Evolutionary conservation across 2,797 vertebrate genomes (phyloP), one percentile per base, ranked within the genome.

Genomic region (Neostethus bicornis): DNA sequence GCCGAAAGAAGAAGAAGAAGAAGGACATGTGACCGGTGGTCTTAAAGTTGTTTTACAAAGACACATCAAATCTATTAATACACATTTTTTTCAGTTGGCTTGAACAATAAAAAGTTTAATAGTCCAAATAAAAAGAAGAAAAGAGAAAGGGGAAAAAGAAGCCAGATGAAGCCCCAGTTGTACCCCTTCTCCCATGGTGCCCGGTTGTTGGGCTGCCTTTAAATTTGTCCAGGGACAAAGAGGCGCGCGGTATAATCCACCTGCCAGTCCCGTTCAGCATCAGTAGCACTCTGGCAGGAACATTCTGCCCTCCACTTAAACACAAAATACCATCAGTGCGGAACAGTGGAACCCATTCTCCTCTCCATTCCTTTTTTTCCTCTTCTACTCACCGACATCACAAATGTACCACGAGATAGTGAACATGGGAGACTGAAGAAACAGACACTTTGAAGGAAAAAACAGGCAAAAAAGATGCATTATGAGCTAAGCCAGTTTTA

Each of bases 211-310:
- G 84, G 81, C 65, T 73, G 66, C 81, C 81, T 89, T 89, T 89
- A 85, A 85, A 91, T 92, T 90, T 88, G 85, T 90, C 88, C 81
- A 79, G 90, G 87, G 91, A 92, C 90, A 79, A 81, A 90, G 85
- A 79, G 61, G 84, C 75, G 69, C 75, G 68, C 84, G 80, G 83
- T 89, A 89, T 92, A 91, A 92, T 91, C 85, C 89, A 90, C 87
- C 88, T 91, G 90, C 88, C 90, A 89, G 82, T 83, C 84, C 81
- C 57, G 83, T 85, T 90, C 87, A 89, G 85, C 80, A 74, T 85
- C 83, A 85, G 87, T 75, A 67, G 66, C 80, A 73, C 77, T 77
- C 71, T 86, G 90, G 90, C 90, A 89, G 87, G 86, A 90, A 89
- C 89, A 89, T 85, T 85, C 80, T 85, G 83, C 87, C 84, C 81